Percentiles rank a stretch among this genome's conserved stretches.
Evolutionary conservation across 2,113 vertebrate genomes (phyloP).

Genomic region (Channa argus): DNA sequence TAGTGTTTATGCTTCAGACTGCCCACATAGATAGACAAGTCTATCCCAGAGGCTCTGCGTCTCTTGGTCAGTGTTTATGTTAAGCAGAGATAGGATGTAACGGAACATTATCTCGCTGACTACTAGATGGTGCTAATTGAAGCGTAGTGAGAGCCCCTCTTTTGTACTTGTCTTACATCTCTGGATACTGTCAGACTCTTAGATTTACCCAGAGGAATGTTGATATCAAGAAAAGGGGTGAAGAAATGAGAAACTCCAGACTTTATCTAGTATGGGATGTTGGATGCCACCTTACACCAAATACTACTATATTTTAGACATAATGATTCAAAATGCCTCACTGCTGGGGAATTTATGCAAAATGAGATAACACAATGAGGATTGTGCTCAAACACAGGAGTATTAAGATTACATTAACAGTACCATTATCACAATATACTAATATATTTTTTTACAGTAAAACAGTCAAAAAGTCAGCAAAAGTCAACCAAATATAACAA

Average conservation of each 20-base stretch:
- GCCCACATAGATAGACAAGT: conserved; percentile 59
- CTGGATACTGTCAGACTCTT: conserved; percentile 71
- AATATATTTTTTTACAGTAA: too few species aligned
- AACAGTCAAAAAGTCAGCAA: too few species aligned
- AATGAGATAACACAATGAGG: not conserved
- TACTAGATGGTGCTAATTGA: conserved; percentile 77
- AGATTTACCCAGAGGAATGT: conserved; percentile 66
- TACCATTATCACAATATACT: too few species aligned
- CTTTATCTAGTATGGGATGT: conserved; percentile 55
- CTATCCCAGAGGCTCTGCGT: conserved; percentile 41
- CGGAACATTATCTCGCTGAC: conserved; percentile 60
- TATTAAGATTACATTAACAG: too few species aligned
- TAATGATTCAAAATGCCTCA: conserved; percentile 29
- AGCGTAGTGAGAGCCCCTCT: conserved; percentile 60
- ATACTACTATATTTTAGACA: conserved; percentile 10
- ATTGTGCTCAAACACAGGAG: not conserved
- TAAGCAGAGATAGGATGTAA: conserved; percentile 67
- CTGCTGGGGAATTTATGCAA: not conserved
- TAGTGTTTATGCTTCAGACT: conserved; percentile 56
- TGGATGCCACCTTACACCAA: conserved; percentile 35
- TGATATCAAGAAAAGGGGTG: conserved; percentile 51
- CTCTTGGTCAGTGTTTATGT: conserved; percentile 72
- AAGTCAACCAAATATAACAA: too few species aligned
- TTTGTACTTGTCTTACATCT: conserved; percentile 58
- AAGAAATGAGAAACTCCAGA: conserved; percentile 49